A percentile compares a stretch with the other conserved stretches of the same genome.
phyloP scores from a whole-genome alignment of 2,797 vertebrate species.

The Kryptolebias ocellatus region DNA sequence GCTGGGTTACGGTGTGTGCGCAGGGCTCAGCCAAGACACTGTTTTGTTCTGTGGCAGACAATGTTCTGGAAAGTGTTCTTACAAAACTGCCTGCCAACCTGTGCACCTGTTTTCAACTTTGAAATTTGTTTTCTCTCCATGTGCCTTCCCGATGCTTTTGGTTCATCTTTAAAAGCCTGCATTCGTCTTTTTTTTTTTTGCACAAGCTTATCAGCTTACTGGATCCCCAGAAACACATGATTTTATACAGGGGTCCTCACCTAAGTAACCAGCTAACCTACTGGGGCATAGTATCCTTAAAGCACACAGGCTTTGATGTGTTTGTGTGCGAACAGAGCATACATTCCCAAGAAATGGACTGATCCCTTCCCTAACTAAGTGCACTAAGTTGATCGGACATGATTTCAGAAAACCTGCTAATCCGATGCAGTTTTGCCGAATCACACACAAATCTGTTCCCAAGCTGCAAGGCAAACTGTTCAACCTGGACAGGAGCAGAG shows the following conservation, averaged over 20 bases:
- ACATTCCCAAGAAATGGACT: slow-evolving; percentile 50
- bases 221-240: slow-evolving; percentile 27
- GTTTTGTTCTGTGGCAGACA: slow-evolving; percentile 62
- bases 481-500: slow-evolving; percentile 31
- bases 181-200: slow-evolving; percentile 12
- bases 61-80: slow-evolving; percentile 62
- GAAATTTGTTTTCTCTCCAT: slow-evolving; percentile 50
- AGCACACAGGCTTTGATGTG: slow-evolving; percentile 64
- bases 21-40: slow-evolving; percentile 43
- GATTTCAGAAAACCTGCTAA: slow-evolving; percentile 68
- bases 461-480: slow-evolving; percentile 74
- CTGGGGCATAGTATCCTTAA: slow-evolving; percentile 61
- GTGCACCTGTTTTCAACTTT: slow-evolving; percentile 58
- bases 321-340: slow-evolving; percentile 44
- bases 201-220: slow-evolving; percentile 58
- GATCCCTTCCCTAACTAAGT: slow-evolving; percentile 71
- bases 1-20: slow-evolving; percentile 73
- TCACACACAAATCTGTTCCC: slow-evolving; percentile 63
- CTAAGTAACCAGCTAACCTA: slow-evolving; percentile 71
- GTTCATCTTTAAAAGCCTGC: slow-evolving; percentile 47
- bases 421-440: slow-evolving; percentile 68
- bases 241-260: slow-evolving; percentile 33
- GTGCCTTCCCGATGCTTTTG: slow-evolving; percentile 29
- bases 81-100: slow-evolving; percentile 64
- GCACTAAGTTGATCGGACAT: slow-evolving; percentile 63